Percentiles rank a stretch among this genome's conserved stretches.
Evolutionary conservation across 1,140 invertebrate species (phyloP).

Genomic region (Drosophila melanica): DNA sequence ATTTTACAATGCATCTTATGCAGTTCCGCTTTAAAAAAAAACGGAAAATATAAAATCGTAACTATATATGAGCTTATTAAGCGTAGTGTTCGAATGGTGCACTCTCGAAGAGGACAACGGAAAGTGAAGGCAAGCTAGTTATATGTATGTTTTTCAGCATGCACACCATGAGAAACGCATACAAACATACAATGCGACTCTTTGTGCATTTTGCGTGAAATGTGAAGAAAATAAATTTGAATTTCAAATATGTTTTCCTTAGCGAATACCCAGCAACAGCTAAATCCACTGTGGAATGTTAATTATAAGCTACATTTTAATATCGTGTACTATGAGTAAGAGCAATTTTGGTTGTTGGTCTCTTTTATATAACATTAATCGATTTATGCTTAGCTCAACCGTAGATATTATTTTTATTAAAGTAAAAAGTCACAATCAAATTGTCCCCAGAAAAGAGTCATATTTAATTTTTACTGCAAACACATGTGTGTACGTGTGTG

Average conservation of each 20-base stretch:
- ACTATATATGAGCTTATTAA: background rate
- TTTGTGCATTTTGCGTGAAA: constrained; percentile 9
- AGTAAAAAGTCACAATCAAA: constrained; percentile 39
- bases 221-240: constrained; percentile 41
- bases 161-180: constrained; percentile 5
- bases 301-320: constrained; percentile 49
- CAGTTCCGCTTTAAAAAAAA: constrained; percentile 17
- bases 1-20: constrained; percentile 1
- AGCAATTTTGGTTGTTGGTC: constrained; percentile 8
- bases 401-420: background rate
- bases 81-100: background rate
- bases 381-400: constrained; percentile 37
- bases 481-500: constrained; percentile 5
- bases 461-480: no score
- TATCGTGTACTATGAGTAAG: constrained; percentile 47
- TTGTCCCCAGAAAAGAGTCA: constrained; percentile 2
- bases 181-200: constrained; percentile 3
- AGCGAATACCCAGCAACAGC: constrained; percentile 15
- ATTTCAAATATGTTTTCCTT: constrained; percentile 40
- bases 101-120: background rate
- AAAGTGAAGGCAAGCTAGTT: constrained; percentile 6
- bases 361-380: constrained; percentile 40
- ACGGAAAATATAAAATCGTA: constrained; percentile 4
- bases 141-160: constrained; percentile 1
- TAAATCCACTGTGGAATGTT: constrained; percentile 37